Conservation (phyloP, 2,888 invertebrate species). For the Lithophane leautieri region DNA sequence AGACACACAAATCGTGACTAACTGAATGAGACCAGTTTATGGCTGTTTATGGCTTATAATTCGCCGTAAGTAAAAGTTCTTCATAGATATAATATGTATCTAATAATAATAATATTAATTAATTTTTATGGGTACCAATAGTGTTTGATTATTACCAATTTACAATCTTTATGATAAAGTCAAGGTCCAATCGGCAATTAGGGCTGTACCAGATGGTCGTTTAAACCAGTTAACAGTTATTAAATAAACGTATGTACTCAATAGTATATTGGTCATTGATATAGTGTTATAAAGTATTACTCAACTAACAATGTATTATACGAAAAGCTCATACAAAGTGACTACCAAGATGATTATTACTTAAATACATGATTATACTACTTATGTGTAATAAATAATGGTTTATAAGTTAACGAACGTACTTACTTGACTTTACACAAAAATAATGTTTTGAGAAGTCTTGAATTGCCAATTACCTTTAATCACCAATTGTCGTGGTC, state of each 20-base stretch:
- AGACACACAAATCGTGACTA: conserved; percentile 7
- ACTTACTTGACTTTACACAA: conserved; percentile 1
- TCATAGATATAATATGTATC: not conserved
- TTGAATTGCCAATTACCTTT: not conserved
- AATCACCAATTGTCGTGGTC: not conserved
- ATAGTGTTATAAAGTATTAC: not conserved
- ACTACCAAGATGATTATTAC: conserved; percentile 3
- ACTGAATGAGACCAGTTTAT: conserved; percentile 24
- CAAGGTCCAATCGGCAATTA: conserved; percentile 38
- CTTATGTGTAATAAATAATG: not conserved
- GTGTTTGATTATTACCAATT: conserved; percentile 12
- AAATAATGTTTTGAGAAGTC: not conserved
- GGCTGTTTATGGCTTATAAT: conserved; percentile 17
- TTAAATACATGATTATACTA: not conserved
- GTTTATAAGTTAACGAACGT: not conserved
- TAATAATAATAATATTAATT: not conserved
- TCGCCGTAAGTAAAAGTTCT: conserved; percentile 35
- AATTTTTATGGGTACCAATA: not conserved
- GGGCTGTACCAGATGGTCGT: not conserved
- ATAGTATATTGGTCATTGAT: not conserved
- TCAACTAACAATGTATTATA: not conserved
- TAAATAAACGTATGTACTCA: not conserved
- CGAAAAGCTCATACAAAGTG: not conserved
- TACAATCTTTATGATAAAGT: conserved; percentile 15
- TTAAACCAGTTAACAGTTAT: conserved; percentile 18